A percentile compares a stretch with the other conserved stretches of the same genome.
Conservation (phyloP, 92 coral and sea anemone genomes). For the Parazoanthus atlanticus region DNA sequence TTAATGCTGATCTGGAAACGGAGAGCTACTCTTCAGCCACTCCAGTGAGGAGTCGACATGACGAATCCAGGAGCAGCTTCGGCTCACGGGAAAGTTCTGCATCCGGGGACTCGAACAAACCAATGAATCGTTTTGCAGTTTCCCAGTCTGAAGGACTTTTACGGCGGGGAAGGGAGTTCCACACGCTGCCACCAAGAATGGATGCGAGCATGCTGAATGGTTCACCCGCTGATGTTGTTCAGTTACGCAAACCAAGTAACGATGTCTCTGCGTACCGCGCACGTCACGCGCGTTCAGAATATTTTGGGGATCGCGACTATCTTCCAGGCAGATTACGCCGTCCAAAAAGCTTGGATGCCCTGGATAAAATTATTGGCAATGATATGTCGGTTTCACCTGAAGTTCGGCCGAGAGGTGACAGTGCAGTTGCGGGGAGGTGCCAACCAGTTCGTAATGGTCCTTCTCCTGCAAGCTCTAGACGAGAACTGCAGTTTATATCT, state of each 20-base stretch:
- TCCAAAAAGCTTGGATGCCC: conserved; percentile 80
- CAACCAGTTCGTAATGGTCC: conserved; percentile 45
- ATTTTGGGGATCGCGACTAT: conserved; percentile 66
- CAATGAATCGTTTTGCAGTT: conserved; percentile 24
- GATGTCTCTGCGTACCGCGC: conserved; percentile 86
- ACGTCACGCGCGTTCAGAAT: conserved; percentile 84
- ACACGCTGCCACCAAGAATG: conserved; percentile 50
- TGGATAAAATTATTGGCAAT: conserved; percentile 56
- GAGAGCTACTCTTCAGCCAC: conserved; percentile 52
- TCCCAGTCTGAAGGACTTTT: conserved; percentile 71
- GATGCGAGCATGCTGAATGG: conserved; percentile 57
- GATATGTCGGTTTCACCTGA: conserved; percentile 18
- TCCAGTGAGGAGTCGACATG: conserved; percentile 66
- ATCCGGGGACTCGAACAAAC: conserved; percentile 73
- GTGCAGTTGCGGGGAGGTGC: conserved; percentile 35
- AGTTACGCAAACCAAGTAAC: conserved; percentile 56
- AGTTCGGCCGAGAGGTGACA: conserved; percentile 8
- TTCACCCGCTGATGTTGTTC: conserved; percentile 43
- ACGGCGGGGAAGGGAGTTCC: conserved; percentile 51
- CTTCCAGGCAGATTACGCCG: conserved; percentile 63
- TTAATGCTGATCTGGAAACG: conserved; percentile 52
- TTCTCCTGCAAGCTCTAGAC: conserved; percentile 46
- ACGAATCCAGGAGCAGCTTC: conserved; percentile 67
- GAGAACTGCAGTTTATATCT: conserved; percentile 31
- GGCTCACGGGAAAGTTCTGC: conserved; percentile 85